Conservation (phyloP, 2,888 invertebrate species). For the Torymus aiolomorphi region DNA sequence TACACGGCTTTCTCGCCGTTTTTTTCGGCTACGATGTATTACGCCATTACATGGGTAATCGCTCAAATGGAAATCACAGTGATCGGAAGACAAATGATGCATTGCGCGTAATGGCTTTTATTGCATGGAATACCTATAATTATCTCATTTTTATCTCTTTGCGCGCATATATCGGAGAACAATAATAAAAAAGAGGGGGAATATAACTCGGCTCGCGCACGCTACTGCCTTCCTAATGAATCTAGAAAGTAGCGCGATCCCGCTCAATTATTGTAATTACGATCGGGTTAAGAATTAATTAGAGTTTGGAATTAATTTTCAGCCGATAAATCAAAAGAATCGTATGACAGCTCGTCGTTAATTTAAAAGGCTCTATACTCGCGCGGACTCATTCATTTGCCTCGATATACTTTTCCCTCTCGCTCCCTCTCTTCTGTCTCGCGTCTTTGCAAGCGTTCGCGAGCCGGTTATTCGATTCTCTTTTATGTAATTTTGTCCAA, state of each 20-base stretch:
- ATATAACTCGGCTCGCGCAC: neutral
- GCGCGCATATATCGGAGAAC: constrained; percentile 2
- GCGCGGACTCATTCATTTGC: neutral
- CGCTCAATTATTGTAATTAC: constrained; percentile 54
- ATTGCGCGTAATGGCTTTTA: constrained; percentile 37
- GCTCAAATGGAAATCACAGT: neutral
- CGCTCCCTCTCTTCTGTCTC: neutral
- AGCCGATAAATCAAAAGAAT: constrained; percentile 45
- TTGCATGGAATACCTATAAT: constrained; percentile 19
- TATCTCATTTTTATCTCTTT: constrained; percentile 24
- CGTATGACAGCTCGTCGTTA: constrained; percentile 48
- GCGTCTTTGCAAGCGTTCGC: neutral
- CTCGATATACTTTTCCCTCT: neutral
- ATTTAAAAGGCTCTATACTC: constrained; percentile 28
- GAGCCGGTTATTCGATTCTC: constrained; percentile 63
- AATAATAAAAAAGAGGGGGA: constrained; percentile 11
- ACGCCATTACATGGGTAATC: neutral
- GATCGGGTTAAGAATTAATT: constrained; percentile 52
- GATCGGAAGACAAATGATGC: constrained; percentile 42
- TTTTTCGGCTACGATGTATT: too few relatives aligned
- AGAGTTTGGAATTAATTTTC: constrained; percentile 44
- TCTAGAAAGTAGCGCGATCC: constrained; percentile 40
- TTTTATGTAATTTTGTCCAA: constrained; percentile 66
- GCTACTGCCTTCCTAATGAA: constrained; percentile 31
- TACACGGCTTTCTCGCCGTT: too few relatives aligned